Conservation (phyloP, 2,888 invertebrate genomes). For the Tenthredo distinguenda region DNA sequence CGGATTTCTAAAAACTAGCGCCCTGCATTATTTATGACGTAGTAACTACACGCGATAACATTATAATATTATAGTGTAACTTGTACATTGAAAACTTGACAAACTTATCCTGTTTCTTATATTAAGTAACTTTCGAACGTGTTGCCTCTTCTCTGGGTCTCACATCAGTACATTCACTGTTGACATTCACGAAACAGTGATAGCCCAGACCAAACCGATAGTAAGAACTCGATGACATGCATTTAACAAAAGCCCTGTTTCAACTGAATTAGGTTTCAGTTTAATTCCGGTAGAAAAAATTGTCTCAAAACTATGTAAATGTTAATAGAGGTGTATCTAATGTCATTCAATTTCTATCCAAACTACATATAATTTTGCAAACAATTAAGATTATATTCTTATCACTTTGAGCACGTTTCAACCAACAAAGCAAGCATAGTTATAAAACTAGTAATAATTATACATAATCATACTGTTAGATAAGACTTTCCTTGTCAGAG, state of each 20-base stretch:
- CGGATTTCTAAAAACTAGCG: slow-evolving; percentile 5
- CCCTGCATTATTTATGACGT: slow-evolving; percentile 9
- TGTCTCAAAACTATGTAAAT: background rate
- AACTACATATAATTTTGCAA: background rate
- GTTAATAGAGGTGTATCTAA: background rate
- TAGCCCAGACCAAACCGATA: background rate
- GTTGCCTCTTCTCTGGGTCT: background rate
- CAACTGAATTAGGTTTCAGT: background rate
- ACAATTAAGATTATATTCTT: background rate
- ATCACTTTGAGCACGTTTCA: slow-evolving; percentile 5
- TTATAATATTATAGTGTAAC: slow-evolving; percentile 14
- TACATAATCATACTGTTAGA: background rate
- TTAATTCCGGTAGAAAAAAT: background rate
- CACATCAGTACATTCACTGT: slow-evolving; percentile 8
- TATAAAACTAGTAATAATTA: background rate
- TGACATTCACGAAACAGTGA: background rate
- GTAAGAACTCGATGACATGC: background rate
- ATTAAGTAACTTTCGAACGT: background rate
- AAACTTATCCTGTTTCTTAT: background rate
- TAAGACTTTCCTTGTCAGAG: background rate
- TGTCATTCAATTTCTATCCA: background rate
- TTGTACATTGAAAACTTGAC: slow-evolving; percentile 32
- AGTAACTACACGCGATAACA: background rate
- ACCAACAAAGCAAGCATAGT: background rate
- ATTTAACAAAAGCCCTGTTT: slow-evolving; percentile 9